Base-by-base conservation (phyloP, 1,140 invertebrate genomes). In the Saccostrea glomerata region DNA sequence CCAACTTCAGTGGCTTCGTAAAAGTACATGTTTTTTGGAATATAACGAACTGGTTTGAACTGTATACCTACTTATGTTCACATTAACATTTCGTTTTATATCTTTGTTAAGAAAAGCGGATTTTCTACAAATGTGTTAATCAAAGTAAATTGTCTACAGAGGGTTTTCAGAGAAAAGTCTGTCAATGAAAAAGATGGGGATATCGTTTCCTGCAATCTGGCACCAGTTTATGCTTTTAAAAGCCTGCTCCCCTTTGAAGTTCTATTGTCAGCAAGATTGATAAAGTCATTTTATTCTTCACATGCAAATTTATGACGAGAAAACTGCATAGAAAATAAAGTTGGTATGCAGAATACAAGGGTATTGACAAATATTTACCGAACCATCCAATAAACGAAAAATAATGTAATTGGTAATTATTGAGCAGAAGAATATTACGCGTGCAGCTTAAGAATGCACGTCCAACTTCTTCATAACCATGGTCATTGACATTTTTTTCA, bases 141-240 rank as follows among this genome's bases (percentile, higher is more conserved):
- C 30, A 36, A 77, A 77, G 70, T 36, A 77, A 77, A 77, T 77
- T 30, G 25, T 12, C 70, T 77, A 36, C 70, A 77, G 23, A 30
- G 23, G 13, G 70, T 77, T 30, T 77, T 2, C 17, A 63, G 58
- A 63, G 58, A 63, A 63, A 17, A 63, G n/a, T 6, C 58, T 30
- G 70, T 30, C 70, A 25, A 12, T 36, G 70, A 36, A 77, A 77
- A 40, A 36, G 70, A 77, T 25, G 23, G 25, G 12, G 70, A 25
- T 36, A 11, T 36, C 30, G 23, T 17, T 36, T 25, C 70, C 13
- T 77, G 70, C 30, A 77, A 77, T 36, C 25, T 77, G 70, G 70
- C 70, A 77, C 70, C 70, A 77, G 70, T 36, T 30, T 77, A 36
- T 77, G 70, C 15, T 77, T 25, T 77, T 77, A 77, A 77, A 77